These are phyloP conservation scores for Chaunax sp. DNA, from an alignment of 2,797 vertebrate genomes.

Conservation along the genomic window DNA sequence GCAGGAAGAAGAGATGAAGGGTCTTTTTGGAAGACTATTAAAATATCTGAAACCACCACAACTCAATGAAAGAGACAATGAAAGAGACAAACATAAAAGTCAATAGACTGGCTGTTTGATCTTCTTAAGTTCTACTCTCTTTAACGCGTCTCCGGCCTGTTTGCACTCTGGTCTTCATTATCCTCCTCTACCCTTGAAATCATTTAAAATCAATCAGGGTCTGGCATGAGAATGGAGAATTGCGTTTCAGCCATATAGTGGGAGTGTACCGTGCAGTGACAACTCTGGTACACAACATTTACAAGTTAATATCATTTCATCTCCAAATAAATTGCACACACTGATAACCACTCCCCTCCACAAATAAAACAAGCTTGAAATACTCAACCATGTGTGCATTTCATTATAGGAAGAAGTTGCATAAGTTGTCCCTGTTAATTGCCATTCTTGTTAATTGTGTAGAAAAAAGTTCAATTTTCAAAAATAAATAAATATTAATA, in stretches of 20 bases:
- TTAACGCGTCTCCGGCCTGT: conserved; percentile 71
- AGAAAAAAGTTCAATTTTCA: too few species aligned
- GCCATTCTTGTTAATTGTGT: too few species aligned
- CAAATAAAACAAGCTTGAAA: conserved; percentile 51
- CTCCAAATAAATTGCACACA: conserved; percentile 33
- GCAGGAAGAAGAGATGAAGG: conserved; percentile 58
- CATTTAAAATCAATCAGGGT: conserved; percentile 66
- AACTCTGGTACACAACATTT: conserved; percentile 44
- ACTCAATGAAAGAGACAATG: conserved; percentile 41
- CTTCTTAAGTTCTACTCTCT: conserved; percentile 66
- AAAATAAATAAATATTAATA: too few species aligned
- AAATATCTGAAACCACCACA: conserved; percentile 73
- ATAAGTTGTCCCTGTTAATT: too few species aligned
- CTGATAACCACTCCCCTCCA: conserved; percentile 24
- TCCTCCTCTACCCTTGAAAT: conserved; percentile 69
- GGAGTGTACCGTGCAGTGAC: conserved; percentile 23
- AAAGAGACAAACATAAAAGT: conserved; percentile 82
- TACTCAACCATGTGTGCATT: conserved; percentile 6
- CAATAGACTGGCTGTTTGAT: conserved; percentile 73
- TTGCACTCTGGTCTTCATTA: conserved; percentile 81
- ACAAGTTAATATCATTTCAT: conserved; percentile 55
- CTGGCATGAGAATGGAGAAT: conserved; percentile 31
- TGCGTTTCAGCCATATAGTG: conserved; percentile 27
- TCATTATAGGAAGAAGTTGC: too few species aligned
- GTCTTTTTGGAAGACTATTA: conserved; percentile 74